phyloP scores from a whole-genome alignment of 2,113 vertebrate genomes.

The Leptodactylus fuscus region DNA sequence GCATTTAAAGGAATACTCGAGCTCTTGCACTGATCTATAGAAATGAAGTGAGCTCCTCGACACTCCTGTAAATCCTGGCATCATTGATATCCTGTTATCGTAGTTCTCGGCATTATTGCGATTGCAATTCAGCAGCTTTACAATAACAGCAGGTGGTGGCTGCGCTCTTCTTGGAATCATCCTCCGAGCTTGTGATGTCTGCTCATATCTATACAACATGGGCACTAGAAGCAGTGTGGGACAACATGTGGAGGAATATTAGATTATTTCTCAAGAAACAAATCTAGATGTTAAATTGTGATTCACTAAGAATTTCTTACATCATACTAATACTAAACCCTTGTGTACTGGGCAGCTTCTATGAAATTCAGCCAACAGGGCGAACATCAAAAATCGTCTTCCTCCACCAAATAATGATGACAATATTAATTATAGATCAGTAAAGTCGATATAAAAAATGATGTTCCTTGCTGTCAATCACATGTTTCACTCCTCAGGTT shows the following conservation, averaged over 20 bases:
- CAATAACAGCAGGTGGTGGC: conserved; percentile 48
- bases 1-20: not conserved
- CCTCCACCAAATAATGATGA: no score
- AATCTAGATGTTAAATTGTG: not conserved
- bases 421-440: no score
- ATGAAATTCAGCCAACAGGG: no score
- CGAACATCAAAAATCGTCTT: no score
- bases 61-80: not conserved
- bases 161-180: conserved; percentile 9
- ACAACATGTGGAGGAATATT: conserved; percentile 27
- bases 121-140: not conserved
- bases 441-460: no score
- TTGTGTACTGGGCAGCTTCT: no score
- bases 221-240: not conserved
- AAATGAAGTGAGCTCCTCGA: not conserved
- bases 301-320: not conserved
- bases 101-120: conserved; percentile 17
- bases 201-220: not conserved
- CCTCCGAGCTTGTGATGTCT: conserved; percentile 1
- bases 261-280: not conserved
- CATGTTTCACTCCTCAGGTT: no score
- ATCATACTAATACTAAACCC: no score
- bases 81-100: not conserved
- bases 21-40: not conserved
- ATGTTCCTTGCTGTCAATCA: no score